phyloP scores from a whole-genome alignment of 2,797 vertebrate species.

The Loriculus beryllinus region DNA sequence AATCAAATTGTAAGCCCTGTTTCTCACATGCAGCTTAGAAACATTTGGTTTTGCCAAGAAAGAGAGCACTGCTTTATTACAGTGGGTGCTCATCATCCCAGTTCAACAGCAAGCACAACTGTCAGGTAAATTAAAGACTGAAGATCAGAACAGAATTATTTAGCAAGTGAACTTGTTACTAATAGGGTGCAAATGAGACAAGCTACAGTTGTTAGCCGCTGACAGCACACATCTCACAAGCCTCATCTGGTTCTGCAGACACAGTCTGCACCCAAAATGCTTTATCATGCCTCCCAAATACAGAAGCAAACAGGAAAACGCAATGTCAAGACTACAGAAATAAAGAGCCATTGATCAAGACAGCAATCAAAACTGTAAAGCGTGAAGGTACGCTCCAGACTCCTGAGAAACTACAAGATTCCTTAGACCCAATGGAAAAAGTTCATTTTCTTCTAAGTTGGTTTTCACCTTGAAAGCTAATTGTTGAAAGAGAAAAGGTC shows the following conservation, averaged over 20 bases:
- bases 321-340: neutral
- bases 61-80: neutral
- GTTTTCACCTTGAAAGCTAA: constrained; percentile 43
- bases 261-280: neutral
- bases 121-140: constrained; percentile 15
- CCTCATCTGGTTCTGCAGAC: neutral
- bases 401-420: neutral
- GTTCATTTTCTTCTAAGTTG: neutral
- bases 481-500: constrained; percentile 14
- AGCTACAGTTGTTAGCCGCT: neutral
- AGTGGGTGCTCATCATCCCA: neutral
- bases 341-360: neutral
- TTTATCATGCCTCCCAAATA: neutral
- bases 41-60: neutral
- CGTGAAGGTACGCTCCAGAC: neutral
- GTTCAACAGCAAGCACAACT: neutral
- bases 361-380: neutral
- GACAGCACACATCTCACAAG: neutral
- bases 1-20: neutral
- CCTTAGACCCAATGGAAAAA: neutral
- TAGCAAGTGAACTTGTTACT: constrained; percentile 28
- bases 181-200: constrained; percentile 39
- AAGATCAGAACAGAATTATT: constrained; percentile 21
- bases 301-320: neutral
- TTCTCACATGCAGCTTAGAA: neutral